Evolutionary conservation across 2,797 vertebrate species (phyloP).

Genomic region (Eutrigla gurnardus): DNA sequence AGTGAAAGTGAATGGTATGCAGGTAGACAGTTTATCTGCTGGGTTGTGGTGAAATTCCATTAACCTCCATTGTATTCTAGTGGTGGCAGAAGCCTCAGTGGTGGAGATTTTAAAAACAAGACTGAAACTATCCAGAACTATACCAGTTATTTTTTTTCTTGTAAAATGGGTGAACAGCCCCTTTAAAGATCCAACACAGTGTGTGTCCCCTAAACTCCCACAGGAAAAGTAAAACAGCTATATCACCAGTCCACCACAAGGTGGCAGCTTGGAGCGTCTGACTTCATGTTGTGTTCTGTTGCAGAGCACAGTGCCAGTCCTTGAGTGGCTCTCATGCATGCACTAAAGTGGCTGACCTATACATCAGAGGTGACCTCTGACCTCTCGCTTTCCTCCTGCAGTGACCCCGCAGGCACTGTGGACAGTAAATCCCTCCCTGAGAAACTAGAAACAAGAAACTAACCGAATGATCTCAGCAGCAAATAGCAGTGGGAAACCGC

Average conservation of each 20-base stretch:
- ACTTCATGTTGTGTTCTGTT: not conserved
- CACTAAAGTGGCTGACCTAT: not conserved
- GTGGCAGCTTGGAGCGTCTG: slow-evolving; percentile 18
- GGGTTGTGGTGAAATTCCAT: not conserved
- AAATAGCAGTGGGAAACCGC: too few species aligned
- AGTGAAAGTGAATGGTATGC: not conserved
- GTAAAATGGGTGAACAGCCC: not conserved
- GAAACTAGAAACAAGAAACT: too few species aligned
- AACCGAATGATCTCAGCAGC: not conserved
- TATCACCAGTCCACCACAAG: slow-evolving; percentile 21
- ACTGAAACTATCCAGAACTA: not conserved
- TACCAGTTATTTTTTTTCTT: not conserved
- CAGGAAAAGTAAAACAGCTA: not conserved
- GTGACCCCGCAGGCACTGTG: slow-evolving; percentile 18
- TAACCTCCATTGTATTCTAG: not conserved
- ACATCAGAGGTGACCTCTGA: slow-evolving; percentile 44
- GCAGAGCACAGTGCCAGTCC: not conserved
- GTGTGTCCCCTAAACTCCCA: too few species aligned
- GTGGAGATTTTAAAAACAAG: not conserved
- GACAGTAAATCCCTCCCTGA: slow-evolving; percentile 23
- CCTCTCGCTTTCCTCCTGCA: slow-evolving; percentile 18
- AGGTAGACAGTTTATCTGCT: not conserved
- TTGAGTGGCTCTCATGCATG: slow-evolving; percentile 7
- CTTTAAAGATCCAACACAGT: not conserved
- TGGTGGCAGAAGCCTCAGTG: not conserved